Evolutionary conservation across 1,140 invertebrate species (phyloP).

Genomic region (Oscheius sp.): DNA sequence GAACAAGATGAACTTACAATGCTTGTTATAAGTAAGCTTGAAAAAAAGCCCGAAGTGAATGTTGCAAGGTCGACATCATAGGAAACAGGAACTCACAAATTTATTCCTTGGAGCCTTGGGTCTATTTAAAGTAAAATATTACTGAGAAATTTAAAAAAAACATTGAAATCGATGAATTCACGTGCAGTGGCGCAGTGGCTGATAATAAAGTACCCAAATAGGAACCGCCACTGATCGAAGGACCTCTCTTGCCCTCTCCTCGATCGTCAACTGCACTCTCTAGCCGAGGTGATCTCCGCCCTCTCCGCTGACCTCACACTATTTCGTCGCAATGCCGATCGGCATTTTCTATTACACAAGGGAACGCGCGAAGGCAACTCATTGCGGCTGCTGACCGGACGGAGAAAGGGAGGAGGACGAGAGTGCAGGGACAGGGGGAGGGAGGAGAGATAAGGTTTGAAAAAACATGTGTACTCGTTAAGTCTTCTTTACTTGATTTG

Average conservation of each 20-base stretch:
- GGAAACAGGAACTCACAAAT: no score
- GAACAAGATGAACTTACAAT: no score
- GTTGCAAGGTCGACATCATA: no score
- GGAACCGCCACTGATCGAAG: background rate
- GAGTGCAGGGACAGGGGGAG: background rate
- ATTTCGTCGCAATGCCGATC: no score
- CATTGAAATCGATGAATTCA: no score
- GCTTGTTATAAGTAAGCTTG: no score
- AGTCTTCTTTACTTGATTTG: no score
- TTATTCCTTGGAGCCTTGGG: no score
- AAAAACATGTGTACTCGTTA: background rate
- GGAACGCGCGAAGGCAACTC: background rate
- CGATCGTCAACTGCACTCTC: background rate
- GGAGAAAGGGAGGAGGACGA: slow-evolving; percentile 4
- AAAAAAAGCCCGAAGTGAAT: no score
- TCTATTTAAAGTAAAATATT: no score
- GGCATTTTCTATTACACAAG: slow-evolving; percentile 3
- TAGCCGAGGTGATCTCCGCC: background rate
- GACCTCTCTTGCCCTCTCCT: background rate
- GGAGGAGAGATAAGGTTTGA: background rate
- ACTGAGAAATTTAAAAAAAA: no score
- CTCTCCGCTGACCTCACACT: background rate
- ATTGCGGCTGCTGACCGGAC: background rate
- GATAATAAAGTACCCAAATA: background rate
- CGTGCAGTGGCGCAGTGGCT: no score